phyloP scores from a whole-genome alignment of 2,797 vertebrate genomes.

The Amblyraja radiata region DNA sequence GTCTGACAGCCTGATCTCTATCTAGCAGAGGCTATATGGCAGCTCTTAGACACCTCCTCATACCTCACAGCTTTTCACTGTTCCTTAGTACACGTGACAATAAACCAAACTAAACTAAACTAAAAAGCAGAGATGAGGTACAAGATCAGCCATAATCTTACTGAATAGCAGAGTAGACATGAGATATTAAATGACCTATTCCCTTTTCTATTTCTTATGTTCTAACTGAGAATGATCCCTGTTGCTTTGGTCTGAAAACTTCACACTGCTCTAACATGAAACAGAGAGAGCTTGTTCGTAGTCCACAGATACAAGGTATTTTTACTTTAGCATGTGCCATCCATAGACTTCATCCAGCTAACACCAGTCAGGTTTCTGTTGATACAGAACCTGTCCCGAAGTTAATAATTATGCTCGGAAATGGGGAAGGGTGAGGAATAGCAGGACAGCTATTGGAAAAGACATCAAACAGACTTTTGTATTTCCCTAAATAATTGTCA shows the following conservation, averaged over 20 bases:
- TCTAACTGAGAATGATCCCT: not conserved
- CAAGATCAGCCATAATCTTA: too few species aligned
- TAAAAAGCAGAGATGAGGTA: too few species aligned
- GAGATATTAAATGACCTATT: too few species aligned
- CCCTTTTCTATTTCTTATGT: too few species aligned
- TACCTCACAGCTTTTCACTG: too few species aligned
- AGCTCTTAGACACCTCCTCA: too few species aligned
- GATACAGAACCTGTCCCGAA: not conserved
- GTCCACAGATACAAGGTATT: not conserved
- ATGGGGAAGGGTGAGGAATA: not conserved
- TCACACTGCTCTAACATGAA: not conserved
- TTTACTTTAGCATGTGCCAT: not conserved
- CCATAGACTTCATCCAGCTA: not conserved
- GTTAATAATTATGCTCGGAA: not conserved
- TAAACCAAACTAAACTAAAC: too few species aligned
- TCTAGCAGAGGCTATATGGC: too few species aligned
- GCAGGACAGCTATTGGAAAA: not conserved
- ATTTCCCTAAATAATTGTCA: not conserved
- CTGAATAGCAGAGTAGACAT: too few species aligned
- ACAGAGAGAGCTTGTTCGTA: not conserved
- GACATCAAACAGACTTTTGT: not conserved
- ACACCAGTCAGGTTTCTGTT: not conserved
- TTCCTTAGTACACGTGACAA: too few species aligned
- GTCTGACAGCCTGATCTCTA: too few species aligned
- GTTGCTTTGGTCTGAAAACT: not conserved